Percentiles rank a stretch among this genome's conserved stretches.
These are phyloP conservation scores for Alectura lathami DNA, from an alignment of 2,113 vertebrate species.

Conservation along the genomic window DNA sequence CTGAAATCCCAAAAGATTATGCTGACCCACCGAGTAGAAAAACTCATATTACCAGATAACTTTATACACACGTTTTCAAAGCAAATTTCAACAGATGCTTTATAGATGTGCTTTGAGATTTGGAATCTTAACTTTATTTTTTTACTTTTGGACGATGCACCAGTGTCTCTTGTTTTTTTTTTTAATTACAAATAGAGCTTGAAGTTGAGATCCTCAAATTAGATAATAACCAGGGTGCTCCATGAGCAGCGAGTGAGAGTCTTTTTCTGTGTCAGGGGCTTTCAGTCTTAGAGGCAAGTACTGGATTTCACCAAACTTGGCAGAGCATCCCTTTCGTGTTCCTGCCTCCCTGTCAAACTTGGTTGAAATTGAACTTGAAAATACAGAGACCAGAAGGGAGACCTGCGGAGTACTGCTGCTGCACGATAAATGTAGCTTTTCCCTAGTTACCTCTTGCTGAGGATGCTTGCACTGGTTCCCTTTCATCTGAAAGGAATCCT, in stretches of 20 bases:
- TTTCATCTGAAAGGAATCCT: constrained; percentile 11
- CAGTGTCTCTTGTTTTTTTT: not conserved
- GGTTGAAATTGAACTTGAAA: not conserved
- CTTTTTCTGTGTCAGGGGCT: not conserved
- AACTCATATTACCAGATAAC: not conserved
- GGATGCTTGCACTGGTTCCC: not conserved
- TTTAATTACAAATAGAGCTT: not conserved
- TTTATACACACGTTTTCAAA: not conserved
- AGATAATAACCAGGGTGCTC: not conserved
- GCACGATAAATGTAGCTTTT: not conserved
- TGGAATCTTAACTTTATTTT: not conserved
- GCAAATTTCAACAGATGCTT: not conserved
- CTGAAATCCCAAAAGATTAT: not conserved
- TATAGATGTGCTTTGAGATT: not conserved
- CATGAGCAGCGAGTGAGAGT: not conserved
- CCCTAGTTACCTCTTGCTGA: not conserved
- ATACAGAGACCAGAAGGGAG: not conserved
- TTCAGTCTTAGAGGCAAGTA: not conserved
- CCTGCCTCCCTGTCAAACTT: not conserved
- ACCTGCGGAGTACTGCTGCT: not conserved
- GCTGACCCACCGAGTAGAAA: not conserved
- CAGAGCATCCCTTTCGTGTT: not conserved
- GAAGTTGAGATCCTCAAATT: not conserved
- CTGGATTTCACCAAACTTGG: not conserved
- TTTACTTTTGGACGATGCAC: not conserved